Evolutionary conservation across 2,888 invertebrate species (phyloP).

Genomic region (Agrotis exclamationis): DNA sequence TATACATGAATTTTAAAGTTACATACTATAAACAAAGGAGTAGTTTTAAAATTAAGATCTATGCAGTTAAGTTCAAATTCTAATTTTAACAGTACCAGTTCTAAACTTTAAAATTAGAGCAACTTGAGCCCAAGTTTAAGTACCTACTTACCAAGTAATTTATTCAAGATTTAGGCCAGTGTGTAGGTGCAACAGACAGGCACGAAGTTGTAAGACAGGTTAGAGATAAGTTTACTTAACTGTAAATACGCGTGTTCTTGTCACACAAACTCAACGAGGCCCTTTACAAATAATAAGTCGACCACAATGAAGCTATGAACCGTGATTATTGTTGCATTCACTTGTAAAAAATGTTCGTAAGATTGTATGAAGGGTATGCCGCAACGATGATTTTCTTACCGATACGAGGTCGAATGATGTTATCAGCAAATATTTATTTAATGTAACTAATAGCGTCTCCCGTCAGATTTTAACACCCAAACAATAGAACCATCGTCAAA

Average conservation of each 20-base stretch:
- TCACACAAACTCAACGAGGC: slow-evolving; percentile 22
- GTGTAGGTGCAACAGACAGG: slow-evolving; percentile 44
- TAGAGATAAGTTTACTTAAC: slow-evolving; percentile 63
- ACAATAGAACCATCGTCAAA: slow-evolving; percentile 36
- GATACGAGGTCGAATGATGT: neutral
- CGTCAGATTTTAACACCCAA: slow-evolving; percentile 25
- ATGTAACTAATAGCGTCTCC: neutral
- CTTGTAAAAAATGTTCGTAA: slow-evolving; percentile 19
- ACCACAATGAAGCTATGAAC: slow-evolving; percentile 27
- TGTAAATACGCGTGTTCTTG: slow-evolving; percentile 48
- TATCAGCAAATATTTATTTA: slow-evolving; percentile 10
- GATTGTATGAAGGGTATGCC: slow-evolving; percentile 14
- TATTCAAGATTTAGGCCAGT: slow-evolving; percentile 42
- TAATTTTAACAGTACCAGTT: neutral
- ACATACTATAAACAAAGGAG: neutral
- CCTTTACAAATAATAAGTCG: slow-evolving; percentile 30
- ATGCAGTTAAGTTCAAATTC: neutral
- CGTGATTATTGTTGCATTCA: slow-evolving; percentile 22
- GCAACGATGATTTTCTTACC: neutral
- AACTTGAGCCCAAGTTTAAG: slow-evolving; percentile 1
- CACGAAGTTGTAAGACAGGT: slow-evolving; percentile 59
- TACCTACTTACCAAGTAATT: slow-evolving; percentile 7
- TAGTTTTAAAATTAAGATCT: slow-evolving; percentile 14
- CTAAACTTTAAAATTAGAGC: slow-evolving; percentile 1
- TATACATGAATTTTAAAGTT: neutral